phyloP scores from a whole-genome alignment of 1,140 invertebrate species.

The Neomicropteryx cornuta region DNA sequence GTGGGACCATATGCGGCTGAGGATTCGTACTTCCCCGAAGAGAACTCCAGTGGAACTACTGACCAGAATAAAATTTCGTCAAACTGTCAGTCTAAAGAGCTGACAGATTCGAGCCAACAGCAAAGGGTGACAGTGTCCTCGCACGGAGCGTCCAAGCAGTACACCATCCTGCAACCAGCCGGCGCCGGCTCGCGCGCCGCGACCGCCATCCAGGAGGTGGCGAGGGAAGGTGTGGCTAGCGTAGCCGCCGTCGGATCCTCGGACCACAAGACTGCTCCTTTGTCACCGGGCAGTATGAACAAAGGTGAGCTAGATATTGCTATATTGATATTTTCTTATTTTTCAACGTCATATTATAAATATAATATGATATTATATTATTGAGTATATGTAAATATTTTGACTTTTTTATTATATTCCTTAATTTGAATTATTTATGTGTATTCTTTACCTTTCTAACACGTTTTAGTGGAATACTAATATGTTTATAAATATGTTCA shows the following conservation, averaged over 20 bases:
- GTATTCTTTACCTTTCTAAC: too few relatives aligned
- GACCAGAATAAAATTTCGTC: constrained; percentile 22
- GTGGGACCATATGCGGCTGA: constrained; percentile 44
- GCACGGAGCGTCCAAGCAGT: constrained; percentile 47
- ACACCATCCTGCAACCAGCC: constrained; percentile 73
- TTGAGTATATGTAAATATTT: neutral
- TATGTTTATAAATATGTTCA: too few relatives aligned
- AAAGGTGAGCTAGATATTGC: constrained; percentile 50
- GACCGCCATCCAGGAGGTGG: constrained; percentile 64
- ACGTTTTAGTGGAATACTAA: too few relatives aligned
- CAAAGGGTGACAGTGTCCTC: constrained; percentile 15
- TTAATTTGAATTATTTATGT: constrained; percentile 32
- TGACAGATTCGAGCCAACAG: too few relatives aligned
- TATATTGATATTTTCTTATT: too few relatives aligned
- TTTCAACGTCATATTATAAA: neutral
- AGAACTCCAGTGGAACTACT: constrained; percentile 16
- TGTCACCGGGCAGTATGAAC: constrained; percentile 61
- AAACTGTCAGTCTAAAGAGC: constrained; percentile 21
- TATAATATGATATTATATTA: neutral
- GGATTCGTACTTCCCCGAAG: constrained; percentile 51
- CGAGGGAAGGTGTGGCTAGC: constrained; percentile 50
- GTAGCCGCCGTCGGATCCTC: constrained; percentile 50
- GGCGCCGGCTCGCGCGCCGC: constrained; percentile 63
- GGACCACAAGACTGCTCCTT: constrained; percentile 35
- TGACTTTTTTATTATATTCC: constrained; percentile 10